Evolutionary conservation across 1,140 invertebrate genomes (phyloP).

Genomic region (Campodea augens): DNA sequence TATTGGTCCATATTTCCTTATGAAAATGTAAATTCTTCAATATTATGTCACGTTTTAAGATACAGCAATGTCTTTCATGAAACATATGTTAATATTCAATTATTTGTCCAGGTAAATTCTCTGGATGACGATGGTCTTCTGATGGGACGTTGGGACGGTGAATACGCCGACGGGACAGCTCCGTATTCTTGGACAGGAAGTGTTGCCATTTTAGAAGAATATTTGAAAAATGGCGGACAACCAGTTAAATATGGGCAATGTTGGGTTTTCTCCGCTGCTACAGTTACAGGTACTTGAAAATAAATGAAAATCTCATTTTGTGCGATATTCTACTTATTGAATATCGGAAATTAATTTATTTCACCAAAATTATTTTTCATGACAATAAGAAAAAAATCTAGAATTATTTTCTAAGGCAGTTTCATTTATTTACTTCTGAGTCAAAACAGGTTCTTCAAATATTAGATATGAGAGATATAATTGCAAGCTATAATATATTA

Average conservation of each 20-base stretch:
- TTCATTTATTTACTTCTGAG: no score
- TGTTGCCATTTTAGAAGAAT: constrained; percentile 32
- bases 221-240: constrained; percentile 29
- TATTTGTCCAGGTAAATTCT: constrained; percentile 24
- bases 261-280: constrained; percentile 56
- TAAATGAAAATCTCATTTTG: not conserved
- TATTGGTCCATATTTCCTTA: not conserved
- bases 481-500: no score
- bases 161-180: constrained; percentile 45
- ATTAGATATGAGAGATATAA: no score
- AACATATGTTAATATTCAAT: no score
- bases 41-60: not conserved
- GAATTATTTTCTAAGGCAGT: no score
- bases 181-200: constrained; percentile 27
- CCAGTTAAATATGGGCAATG: constrained; percentile 64
- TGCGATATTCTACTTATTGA: no score
- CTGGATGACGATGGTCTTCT: constrained; percentile 45
- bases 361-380: no score
- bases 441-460: no score
- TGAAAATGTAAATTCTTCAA: not conserved
- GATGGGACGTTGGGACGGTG: constrained; percentile 47
- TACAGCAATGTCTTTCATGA: not conserved
- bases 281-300: constrained; percentile 35
- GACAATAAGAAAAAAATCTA: no score
- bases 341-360: no score